Conservation (phyloP, 2,113 vertebrate genomes). For the Lycaon pictus region DNA sequence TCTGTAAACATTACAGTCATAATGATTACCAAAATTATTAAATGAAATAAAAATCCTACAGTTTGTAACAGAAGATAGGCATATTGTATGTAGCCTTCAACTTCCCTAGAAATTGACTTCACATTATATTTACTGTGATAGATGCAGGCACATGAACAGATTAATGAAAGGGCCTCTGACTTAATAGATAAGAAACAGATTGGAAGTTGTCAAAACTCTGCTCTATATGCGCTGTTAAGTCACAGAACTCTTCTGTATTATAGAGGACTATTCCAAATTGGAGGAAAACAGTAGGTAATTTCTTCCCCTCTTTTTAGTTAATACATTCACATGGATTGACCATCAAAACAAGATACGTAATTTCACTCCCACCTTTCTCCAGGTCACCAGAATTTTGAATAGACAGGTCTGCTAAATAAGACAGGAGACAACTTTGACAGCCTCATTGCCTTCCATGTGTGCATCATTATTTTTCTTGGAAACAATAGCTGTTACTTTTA, state of each 20-base stretch:
- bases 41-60: slow-evolving; percentile 25
- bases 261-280: not conserved
- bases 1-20: not conserved
- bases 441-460: not conserved
- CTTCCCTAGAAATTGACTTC: not conserved
- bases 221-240: not conserved
- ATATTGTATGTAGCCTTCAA: not conserved
- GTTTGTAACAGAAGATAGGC: not conserved
- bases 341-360: not conserved
- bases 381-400: not conserved
- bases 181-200: slow-evolving; percentile 40
- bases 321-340: not conserved
- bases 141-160: not conserved
- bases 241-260: slow-evolving; percentile 4
- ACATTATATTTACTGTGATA: not conserved
- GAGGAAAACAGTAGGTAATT: not conserved
- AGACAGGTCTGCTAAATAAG: not conserved
- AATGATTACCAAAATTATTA: not conserved
- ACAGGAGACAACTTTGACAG: not conserved
- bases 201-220: slow-evolving; percentile 42
- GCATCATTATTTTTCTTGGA: not conserved
- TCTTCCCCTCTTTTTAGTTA: not conserved
- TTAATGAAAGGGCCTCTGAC: slow-evolving; percentile 43
- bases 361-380: not conserved
- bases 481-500: not conserved